Evolutionary conservation across 2,888 invertebrate species (phyloP), one percentile per base, ranked within the genome.

Genomic region (Scaeva pyrastri): DNA sequence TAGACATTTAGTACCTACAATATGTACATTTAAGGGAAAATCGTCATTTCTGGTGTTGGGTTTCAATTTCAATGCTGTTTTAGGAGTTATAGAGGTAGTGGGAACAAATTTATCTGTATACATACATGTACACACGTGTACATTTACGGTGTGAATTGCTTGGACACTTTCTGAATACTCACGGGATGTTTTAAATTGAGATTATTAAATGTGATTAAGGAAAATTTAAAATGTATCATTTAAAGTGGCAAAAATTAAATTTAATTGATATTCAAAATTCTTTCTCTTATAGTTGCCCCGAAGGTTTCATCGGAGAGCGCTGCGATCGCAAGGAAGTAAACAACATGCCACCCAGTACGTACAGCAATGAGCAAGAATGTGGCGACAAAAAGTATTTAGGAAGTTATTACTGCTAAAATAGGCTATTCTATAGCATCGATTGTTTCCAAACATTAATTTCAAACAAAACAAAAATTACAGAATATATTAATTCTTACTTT

Each of bases 381-480:
- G 91, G 91, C 91, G 88, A 90, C 79, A 90, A 90, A 88, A 90
- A 90, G 90, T 92, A 88, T 91, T 91, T 90, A 88, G 93, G 92
- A 91, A 91, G 92, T 90, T 92, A 88, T 92, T 92, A 92, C 91
- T 93, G 93, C 92, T 93, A 92, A 92, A 93, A 92, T 91, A 92
- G 92, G 92, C 91, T 91, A 90, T 92, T 92, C 92, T 92, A 92
- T 93, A 92, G 93, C 92, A 92, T 90, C 90, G 88, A 89, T 89
- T 83, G 88, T 88, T 89, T 89, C 80, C 73, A 88, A 79, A 62
- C 26, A 70, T 66, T 88, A 66, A 76, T 68, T 74, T 48, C 43
- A 73, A 60, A 81, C 41, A 71, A 79, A 56, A 56, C 5, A 36
- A n/a, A 66, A 77, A 64, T 31, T 21, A 68, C 56, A 73, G 45